Evolutionary conservation across 2,888 invertebrate genomes (phyloP).

Genomic region (Ophion ellenae): DNA sequence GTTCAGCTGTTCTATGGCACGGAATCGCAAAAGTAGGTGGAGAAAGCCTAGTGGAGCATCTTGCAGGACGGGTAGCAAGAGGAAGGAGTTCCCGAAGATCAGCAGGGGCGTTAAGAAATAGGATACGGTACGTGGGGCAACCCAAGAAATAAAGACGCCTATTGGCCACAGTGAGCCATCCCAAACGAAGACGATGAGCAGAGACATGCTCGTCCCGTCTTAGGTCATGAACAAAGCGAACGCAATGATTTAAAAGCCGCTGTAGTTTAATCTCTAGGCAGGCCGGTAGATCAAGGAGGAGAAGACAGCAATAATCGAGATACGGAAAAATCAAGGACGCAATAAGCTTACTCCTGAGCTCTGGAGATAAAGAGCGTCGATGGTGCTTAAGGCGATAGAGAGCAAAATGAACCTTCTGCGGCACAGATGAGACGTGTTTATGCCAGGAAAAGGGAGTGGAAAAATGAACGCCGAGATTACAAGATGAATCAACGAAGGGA

Average conservation of each 20-base stretch:
- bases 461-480: constrained; percentile 23
- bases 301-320: constrained; percentile 41
- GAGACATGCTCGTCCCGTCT: neutral
- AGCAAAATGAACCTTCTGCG: constrained; percentile 17
- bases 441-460: constrained; percentile 19
- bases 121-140: neutral
- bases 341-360: neutral
- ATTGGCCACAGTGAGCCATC: neutral
- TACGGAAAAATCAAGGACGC: constrained; percentile 13
- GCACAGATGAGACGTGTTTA: neutral
- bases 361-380: neutral
- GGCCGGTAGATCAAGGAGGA: neutral
- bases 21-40: neutral
- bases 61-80: too few species aligned
- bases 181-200: neutral
- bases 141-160: neutral
- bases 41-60: neutral
- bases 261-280: neutral
- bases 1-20: neutral
- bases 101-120: neutral
- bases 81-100: neutral
- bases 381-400: constrained; percentile 23
- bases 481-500: neutral
- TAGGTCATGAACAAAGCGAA: neutral
- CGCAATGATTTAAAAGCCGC: neutral